A percentile compares a stretch with the other conserved stretches of the same genome.
Evolutionary conservation across 2,797 vertebrate genomes (phyloP).

Genomic region (Malurus splendens): DNA sequence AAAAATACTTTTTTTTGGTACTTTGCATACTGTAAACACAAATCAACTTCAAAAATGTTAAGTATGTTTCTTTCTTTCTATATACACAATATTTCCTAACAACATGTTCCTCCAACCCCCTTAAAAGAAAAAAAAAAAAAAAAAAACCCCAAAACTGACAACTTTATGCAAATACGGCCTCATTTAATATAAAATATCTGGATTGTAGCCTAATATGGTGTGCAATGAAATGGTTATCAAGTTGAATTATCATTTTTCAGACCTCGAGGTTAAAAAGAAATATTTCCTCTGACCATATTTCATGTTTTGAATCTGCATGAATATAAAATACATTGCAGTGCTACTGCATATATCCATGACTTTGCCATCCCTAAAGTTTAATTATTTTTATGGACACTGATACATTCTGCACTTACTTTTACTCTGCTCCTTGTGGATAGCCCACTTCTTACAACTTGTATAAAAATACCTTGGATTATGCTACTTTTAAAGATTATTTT

Average conservation of each 20-base stretch:
- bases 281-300: constrained; percentile 9
- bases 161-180: not conserved
- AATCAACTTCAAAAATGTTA: not conserved
- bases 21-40: not conserved
- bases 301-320: not conserved
- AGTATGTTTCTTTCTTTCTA: not conserved
- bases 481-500: not conserved
- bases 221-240: not conserved
- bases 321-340: not conserved
- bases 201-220: not conserved
- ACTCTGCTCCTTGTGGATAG: not conserved
- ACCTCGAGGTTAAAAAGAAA: constrained; percentile 21
- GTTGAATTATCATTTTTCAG: constrained; percentile 14
- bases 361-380: not conserved
- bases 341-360: not conserved
- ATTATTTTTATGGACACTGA: not conserved
- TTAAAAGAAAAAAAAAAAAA: not conserved
- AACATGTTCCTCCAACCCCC: not conserved
- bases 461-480: not conserved
- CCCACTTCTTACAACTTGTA: not conserved
- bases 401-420: not conserved
- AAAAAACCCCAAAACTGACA: not conserved
- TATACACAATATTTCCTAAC: not conserved
- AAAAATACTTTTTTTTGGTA: not conserved
- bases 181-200: not conserved